These are phyloP conservation scores for Nannoperca obscura DNA, from an alignment of 2,797 vertebrate genomes.

Conservation along the genomic window DNA sequence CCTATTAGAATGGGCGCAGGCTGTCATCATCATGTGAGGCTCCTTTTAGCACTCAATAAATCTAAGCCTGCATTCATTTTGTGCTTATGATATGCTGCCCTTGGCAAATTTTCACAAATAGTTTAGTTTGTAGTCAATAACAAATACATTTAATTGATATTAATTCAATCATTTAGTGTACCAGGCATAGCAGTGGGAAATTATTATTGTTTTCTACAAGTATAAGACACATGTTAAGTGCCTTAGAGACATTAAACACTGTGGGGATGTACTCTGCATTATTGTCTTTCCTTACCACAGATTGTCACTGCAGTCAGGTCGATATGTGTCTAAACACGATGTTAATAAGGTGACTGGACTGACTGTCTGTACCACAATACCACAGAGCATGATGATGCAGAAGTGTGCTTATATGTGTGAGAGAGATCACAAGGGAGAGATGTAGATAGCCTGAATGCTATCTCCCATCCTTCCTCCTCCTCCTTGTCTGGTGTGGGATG, in stretches of 20 bases:
- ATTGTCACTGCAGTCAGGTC: slow-evolving; percentile 72
- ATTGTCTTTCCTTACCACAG: slow-evolving; percentile 73
- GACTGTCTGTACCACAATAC: slow-evolving; percentile 46
- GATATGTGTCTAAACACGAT: slow-evolving; percentile 73
- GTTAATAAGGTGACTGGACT: slow-evolving; percentile 74
- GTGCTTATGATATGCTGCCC: slow-evolving; percentile 20
- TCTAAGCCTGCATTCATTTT: slow-evolving; percentile 39
- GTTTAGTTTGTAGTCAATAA: slow-evolving; percentile 34
- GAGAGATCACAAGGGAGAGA: slow-evolving; percentile 7
- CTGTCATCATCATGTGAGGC: slow-evolving; percentile 65
- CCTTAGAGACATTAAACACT: slow-evolving; percentile 54
- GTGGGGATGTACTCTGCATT: slow-evolving; percentile 59
- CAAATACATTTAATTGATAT: slow-evolving; percentile 32
- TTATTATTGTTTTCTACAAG: slow-evolving; percentile 38
- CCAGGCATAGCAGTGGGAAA: slow-evolving; percentile 13
- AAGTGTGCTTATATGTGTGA: slow-evolving; percentile 11
- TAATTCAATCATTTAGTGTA: slow-evolving; percentile 25
- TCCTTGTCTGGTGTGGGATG: slow-evolving; percentile 23
- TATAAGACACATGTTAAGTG: slow-evolving; percentile 35
- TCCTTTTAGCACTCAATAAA: slow-evolving; percentile 63
- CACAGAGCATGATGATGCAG: slow-evolving; percentile 41
- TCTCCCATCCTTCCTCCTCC: slow-evolving; percentile 11
- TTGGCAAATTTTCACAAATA: slow-evolving; percentile 28
- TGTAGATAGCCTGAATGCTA: not conserved
- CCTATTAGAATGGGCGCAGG: slow-evolving; percentile 55